phyloP scores from a whole-genome alignment of 1,140 invertebrate genomes.

The Sminthurides bifidus region DNA sequence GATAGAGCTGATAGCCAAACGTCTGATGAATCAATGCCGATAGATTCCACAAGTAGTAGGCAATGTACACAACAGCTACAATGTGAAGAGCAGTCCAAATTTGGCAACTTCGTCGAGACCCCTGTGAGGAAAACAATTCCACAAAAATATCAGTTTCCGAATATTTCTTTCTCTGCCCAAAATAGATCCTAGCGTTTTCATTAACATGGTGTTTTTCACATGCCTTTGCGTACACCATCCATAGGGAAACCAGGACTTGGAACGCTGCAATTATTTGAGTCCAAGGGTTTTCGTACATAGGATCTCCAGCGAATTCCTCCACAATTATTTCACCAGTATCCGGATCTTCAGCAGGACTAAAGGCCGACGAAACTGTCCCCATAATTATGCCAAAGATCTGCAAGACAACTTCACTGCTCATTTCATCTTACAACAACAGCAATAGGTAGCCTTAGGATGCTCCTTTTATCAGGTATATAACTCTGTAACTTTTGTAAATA shows the following conservation, averaged over 20 bases:
- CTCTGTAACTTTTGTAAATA: slow-evolving; percentile 2
- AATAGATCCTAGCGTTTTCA: neutral
- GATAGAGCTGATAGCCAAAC: slow-evolving; percentile 4
- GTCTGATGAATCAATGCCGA: slow-evolving; percentile 6
- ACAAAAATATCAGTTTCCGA: neutral
- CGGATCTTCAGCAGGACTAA: neutral
- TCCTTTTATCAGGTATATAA: too few species aligned
- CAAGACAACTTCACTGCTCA: too few species aligned
- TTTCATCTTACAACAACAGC: too few species aligned
- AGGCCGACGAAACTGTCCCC: slow-evolving; percentile 4
- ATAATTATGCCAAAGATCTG: slow-evolving; percentile 12
- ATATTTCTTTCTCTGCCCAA: neutral
- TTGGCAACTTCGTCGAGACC: slow-evolving; percentile 1
- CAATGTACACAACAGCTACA: neutral
- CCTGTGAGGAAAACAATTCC: neutral
- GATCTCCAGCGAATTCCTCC: slow-evolving; percentile 7
- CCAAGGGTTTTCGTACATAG: neutral
- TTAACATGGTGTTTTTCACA: neutral
- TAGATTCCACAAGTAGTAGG: slow-evolving; percentile 13
- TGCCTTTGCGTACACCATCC: slow-evolving; percentile 15
- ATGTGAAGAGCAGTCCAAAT: slow-evolving; percentile 11
- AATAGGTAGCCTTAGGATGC: too few species aligned
- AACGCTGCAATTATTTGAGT: slow-evolving; percentile 4
- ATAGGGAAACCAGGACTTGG: slow-evolving; percentile 13
- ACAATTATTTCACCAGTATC: neutral